A percentile compares a stretch with the other conserved stretches of the same genome.
phyloP scores from a whole-genome alignment of 2,797 vertebrate genomes.

The Gallinago stenura region DNA sequence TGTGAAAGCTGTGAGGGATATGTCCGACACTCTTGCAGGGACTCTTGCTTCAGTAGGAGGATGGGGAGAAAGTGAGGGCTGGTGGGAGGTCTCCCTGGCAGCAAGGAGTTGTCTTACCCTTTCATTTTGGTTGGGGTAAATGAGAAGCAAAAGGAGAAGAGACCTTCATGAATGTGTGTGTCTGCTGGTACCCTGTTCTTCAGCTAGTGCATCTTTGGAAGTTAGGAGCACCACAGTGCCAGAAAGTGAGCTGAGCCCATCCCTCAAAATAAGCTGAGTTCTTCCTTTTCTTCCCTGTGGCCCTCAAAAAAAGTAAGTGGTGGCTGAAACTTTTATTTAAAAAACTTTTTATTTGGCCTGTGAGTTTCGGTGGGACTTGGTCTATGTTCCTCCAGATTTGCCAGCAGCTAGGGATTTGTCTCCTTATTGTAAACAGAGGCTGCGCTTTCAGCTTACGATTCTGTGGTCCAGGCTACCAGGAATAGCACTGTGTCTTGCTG shows the following conservation, averaged over 20 bases:
- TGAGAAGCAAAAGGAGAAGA: not conserved
- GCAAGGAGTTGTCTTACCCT: not conserved
- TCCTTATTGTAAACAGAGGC: not conserved
- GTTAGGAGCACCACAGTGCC: not conserved
- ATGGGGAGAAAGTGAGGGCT: not conserved
- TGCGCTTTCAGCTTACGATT: not conserved
- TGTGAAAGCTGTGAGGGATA: not conserved
- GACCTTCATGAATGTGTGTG: fast-evolving
- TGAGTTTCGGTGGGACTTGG: not conserved
- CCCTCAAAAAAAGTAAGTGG: not conserved
- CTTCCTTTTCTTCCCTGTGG: not conserved
- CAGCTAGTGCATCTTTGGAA: not conserved
- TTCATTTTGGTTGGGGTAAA: not conserved
- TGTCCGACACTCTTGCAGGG: fast-evolving
- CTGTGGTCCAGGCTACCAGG: too few relatives aligned
- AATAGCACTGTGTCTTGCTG: not conserved
- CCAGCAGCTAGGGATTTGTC: not conserved
- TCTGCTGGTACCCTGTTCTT: not conserved
- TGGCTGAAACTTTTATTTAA: not conserved
- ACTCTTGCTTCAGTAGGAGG: not conserved
- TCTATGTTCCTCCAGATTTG: not conserved
- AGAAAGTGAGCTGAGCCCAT: not conserved
- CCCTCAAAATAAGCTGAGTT: fast-evolving
- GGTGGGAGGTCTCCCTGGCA: not conserved
- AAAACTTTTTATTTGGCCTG: not conserved